phyloP scores from a whole-genome alignment of 64 coral and sea anemone genomes.

The Exaiptasia diaphana region DNA sequence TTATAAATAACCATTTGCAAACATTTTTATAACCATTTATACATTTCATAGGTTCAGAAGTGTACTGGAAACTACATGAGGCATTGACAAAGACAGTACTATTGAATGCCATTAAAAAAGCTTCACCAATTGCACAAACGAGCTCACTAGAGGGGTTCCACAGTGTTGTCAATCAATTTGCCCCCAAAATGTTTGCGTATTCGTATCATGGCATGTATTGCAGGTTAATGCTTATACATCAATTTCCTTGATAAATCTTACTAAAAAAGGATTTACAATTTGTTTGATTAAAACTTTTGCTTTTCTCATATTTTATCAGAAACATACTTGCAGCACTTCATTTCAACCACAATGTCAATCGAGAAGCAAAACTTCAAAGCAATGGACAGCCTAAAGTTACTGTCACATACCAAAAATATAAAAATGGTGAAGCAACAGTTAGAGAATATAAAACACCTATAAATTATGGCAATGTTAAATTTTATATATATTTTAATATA shows the following conservation, averaged over 20 bases:
- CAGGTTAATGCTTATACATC: too few species aligned
- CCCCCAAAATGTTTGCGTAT: background rate
- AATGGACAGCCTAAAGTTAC: background rate
- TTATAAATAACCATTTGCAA: too few species aligned
- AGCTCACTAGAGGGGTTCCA: constrained; percentile 3
- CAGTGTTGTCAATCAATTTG: background rate
- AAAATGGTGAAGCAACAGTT: constrained; percentile 3
- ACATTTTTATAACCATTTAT: too few species aligned
- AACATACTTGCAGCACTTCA: background rate
- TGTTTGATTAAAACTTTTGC: too few species aligned
- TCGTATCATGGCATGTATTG: background rate
- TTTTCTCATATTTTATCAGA: too few species aligned
- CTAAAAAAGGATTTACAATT: too few species aligned
- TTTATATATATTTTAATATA: too few species aligned
- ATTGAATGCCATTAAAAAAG: constrained; percentile 15
- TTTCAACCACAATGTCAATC: background rate
- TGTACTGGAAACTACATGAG: constrained; percentile 13
- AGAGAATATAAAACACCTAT: background rate
- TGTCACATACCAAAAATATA: background rate
- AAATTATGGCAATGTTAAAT: constrained; percentile 4
- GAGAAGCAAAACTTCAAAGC: background rate
- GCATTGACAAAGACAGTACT: constrained; percentile 20
- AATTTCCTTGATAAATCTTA: too few species aligned
- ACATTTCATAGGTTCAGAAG: constrained; percentile 36
- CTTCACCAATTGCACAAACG: constrained; percentile 34